phyloP scores from a whole-genome alignment of 2,113 vertebrate genomes.

The Smithornis capensis region DNA sequence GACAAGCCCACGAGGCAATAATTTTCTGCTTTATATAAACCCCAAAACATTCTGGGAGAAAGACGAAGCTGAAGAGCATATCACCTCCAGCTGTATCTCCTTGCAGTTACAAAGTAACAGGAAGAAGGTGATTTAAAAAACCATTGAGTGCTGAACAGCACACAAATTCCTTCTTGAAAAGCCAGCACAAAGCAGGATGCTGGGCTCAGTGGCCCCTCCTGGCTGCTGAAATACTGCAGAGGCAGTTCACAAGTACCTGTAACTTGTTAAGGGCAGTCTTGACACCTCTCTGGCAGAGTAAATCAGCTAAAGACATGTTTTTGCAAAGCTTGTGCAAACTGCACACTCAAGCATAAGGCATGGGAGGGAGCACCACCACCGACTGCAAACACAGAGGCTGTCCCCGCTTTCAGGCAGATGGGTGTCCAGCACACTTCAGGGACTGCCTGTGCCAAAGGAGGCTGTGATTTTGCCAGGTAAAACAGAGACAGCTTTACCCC shows the following conservation, averaged over 20 bases:
- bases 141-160: background rate
- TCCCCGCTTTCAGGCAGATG: background rate
- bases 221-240: accelerated
- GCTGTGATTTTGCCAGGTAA: background rate
- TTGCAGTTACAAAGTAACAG: background rate
- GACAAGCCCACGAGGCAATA: background rate
- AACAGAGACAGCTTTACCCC: background rate
- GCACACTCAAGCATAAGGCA: accelerated
- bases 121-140: background rate
- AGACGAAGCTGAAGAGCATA: background rate
- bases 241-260: background rate
- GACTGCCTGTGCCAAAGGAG: background rate
- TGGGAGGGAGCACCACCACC: accelerated
- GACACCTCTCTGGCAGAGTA: background rate
- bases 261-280: background rate
- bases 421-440: background rate
- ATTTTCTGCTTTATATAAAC: background rate
- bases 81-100: background rate
- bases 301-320: background rate
- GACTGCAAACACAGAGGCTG: background rate
- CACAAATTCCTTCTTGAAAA: background rate
- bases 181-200: accelerated
- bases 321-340: background rate
- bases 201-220: accelerated
- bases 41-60: background rate